Conservation (phyloP, 1,140 invertebrate species). For the Parapsyche elsis region DNA sequence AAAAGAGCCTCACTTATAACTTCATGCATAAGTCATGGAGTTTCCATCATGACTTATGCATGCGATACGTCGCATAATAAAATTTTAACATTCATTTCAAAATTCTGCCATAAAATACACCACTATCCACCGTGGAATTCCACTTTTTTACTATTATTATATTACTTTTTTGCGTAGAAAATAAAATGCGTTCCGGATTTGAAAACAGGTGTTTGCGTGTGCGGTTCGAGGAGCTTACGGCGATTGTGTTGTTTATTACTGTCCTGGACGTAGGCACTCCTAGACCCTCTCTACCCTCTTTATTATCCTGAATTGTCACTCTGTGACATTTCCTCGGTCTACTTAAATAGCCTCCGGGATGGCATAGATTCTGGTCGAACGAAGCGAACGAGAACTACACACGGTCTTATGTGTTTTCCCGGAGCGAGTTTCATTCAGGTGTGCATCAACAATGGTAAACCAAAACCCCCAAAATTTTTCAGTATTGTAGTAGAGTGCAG, state of each 20-base stretch:
- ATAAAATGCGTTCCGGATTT: background rate
- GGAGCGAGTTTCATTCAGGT: background rate
- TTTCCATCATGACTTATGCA: constrained; percentile 21
- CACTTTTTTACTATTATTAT: background rate
- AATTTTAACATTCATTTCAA: constrained; percentile 25
- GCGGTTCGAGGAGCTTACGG: constrained; percentile 2
- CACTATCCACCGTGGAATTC: background rate
- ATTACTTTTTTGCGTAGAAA: background rate
- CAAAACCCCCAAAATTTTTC: too few species aligned
- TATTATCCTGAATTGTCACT: constrained; percentile 32
- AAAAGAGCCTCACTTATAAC: constrained; percentile 11
- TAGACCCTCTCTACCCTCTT: constrained; percentile 25
- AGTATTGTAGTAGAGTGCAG: too few species aligned
- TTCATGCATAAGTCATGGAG: constrained; percentile 20
- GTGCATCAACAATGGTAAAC: background rate
- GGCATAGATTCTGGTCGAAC: constrained; percentile 8
- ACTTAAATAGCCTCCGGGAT: constrained; percentile 21
- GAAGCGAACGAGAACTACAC: background rate
- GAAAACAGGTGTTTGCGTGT: background rate
- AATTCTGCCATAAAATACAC: constrained; percentile 3
- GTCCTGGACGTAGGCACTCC: background rate
- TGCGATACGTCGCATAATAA: constrained; percentile 27
- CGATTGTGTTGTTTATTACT: constrained; percentile 29
- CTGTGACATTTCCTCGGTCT: constrained; percentile 28
- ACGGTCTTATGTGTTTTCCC: background rate